Conservation (phyloP, 2,113 vertebrate species). For the Grallaria varia region DNA sequence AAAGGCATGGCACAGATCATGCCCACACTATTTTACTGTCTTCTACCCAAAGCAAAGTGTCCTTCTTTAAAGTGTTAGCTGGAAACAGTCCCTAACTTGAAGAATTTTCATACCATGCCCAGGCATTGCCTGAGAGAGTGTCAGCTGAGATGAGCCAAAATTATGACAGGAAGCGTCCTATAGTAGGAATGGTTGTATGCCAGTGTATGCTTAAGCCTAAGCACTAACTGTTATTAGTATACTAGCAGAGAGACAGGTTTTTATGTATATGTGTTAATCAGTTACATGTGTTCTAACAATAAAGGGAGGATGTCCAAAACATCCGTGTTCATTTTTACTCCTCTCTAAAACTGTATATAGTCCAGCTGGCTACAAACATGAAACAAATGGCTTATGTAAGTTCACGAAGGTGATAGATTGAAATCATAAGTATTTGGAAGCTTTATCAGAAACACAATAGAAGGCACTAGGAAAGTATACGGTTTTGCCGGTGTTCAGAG, state of each 20-base stretch:
- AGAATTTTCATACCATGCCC: background rate
- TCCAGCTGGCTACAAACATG: background rate
- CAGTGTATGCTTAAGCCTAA: background rate
- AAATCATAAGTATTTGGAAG: background rate
- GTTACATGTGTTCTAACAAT: background rate
- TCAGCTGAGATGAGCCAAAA: background rate
- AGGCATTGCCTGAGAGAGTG: background rate
- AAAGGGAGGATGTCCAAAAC: background rate
- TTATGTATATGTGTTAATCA: background rate
- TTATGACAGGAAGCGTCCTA: background rate
- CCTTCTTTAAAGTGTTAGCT: background rate
- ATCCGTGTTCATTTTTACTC: background rate
- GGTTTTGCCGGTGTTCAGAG: background rate
- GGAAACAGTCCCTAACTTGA: background rate
- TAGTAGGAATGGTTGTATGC: background rate
- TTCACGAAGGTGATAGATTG: background rate
- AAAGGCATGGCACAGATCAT: background rate
- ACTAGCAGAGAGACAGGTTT: background rate
- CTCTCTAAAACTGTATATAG: background rate
- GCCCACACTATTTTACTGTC: background rate
- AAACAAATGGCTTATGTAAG: background rate
- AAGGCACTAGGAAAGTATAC: background rate
- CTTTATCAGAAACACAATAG: background rate
- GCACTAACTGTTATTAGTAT: background rate
- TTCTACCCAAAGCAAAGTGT: background rate